phyloP scores from a whole-genome alignment of 2,888 invertebrate genomes.

The Atrina japonica region DNA sequence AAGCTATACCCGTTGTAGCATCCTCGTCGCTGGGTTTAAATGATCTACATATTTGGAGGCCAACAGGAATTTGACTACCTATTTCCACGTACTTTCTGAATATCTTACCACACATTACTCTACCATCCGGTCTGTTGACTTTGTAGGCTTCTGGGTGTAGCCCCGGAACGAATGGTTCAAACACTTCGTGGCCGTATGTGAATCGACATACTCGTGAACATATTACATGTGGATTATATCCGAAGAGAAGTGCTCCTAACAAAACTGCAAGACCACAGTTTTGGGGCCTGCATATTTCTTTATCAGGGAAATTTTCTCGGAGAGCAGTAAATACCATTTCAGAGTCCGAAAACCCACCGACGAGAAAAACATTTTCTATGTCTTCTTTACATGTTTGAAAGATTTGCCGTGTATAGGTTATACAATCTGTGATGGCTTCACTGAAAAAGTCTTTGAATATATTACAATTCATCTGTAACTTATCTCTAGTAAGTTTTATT shows the following conservation, averaged over 20 bases:
- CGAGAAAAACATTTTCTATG: slow-evolving; percentile 29
- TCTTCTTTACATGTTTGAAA: slow-evolving; percentile 8
- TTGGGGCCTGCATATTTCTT: slow-evolving; percentile 26
- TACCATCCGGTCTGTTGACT: slow-evolving; percentile 27
- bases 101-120: slow-evolving; percentile 25
- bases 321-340: slow-evolving; percentile 25
- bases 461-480: slow-evolving; percentile 21
- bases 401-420: slow-evolving; percentile 28
- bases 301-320: slow-evolving; percentile 15
- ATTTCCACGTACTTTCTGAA: slow-evolving; percentile 43
- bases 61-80: slow-evolving; percentile 37
- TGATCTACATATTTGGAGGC: slow-evolving; percentile 23
- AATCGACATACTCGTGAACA: slow-evolving; percentile 41
- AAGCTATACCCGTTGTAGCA: slow-evolving; percentile 22
- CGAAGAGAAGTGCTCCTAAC: slow-evolving; percentile 54
- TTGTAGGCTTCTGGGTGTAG: slow-evolving; percentile 28
- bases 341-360: slow-evolving; percentile 42
- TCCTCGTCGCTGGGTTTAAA: slow-evolving; percentile 33
- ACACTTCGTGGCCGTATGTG: slow-evolving; percentile 44
- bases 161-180: slow-evolving; percentile 26
- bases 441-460: slow-evolving; percentile 28
- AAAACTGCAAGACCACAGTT: slow-evolving; percentile 50
- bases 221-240: slow-evolving; percentile 45
- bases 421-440: slow-evolving; percentile 11
- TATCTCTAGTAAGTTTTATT: slow-evolving; percentile 23